Evolutionary conservation across 2,888 invertebrate genomes (phyloP).

Genomic region (Dascillus cervinus): DNA sequence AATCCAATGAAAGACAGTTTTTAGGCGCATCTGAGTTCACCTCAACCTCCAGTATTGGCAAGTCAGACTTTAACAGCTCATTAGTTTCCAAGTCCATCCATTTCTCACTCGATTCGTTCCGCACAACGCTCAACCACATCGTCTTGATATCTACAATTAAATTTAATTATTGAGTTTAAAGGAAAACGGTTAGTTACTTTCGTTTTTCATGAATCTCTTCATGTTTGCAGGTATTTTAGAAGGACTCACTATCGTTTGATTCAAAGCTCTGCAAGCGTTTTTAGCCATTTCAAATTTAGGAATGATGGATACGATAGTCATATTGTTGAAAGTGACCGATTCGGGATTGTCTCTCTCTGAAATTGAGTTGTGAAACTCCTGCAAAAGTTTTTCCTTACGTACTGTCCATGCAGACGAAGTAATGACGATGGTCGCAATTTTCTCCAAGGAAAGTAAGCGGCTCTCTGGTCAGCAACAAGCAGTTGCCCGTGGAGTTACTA

Average conservation of each 20-base stretch:
- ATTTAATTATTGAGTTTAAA: neutral
- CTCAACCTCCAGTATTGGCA: neutral
- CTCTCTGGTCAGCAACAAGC: neutral
- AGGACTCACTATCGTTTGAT: neutral
- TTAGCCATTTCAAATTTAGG: constrained; percentile 1
- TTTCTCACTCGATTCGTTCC: neutral
- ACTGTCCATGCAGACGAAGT: constrained; percentile 3
- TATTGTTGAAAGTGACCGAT: too few species aligned
- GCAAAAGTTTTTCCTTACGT: neutral
- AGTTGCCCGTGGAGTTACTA: neutral
- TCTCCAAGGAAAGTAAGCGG: neutral
- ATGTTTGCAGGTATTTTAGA: neutral
- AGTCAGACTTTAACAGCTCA: neutral
- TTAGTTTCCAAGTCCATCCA: neutral
- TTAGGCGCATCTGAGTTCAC: neutral
- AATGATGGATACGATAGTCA: neutral
- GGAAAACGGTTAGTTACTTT: neutral
- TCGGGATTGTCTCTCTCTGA: too few species aligned
- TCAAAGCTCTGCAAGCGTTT: neutral
- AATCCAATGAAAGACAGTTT: neutral
- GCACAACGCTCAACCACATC: constrained; percentile 1
- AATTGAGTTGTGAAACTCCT: neutral
- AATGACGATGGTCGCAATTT: constrained; percentile 2
- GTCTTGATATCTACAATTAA: constrained; percentile 2
- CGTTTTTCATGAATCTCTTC: neutral